Base-by-base conservation (phyloP, 2,888 invertebrate genomes). In the Drosophila mimetica region DNA sequence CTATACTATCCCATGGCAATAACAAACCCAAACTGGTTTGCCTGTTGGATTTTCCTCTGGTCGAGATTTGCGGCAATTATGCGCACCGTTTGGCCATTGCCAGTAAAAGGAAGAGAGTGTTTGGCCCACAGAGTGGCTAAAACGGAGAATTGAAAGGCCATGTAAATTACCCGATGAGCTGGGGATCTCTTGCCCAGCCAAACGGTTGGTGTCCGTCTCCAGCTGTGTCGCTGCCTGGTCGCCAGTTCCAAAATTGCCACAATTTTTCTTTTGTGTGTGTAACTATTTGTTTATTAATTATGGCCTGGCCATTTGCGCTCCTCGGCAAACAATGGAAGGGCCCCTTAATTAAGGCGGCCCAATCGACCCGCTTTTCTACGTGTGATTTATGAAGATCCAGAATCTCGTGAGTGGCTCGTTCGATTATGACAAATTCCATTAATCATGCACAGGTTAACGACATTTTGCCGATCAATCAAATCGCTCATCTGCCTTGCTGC, bases 41-140 rank as follows among this genome's bases (percentile, higher is more conserved):
- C 51, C 50, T 32, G 30, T 54, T 65, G 37, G 44, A 42, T 55
- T 73, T 74, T 54, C 53, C 42, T 39, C 52, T 81, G 85, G 79
- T 71, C 84, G 78, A 83, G 86, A 83, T 84, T 78, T 79, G 72
- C 72, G 74, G 82, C 84, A 77, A 80, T 80, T 84, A 86, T 77
- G 86, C 74, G 86, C 81, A 77, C 78, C 74, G 86, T 74, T 72
- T 55, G 71, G 41, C 55, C 44, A 54, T 76, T 69, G 77, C 75
- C 72, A 82, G 86, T 86, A 83, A 86, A 83, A 86, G 82, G 82
- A 83, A 84, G 86, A 83, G 86, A 83, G 82, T 83, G 82, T 84
- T 84, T 86, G 80, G 67, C 79, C 76, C 73, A 53, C 53, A 65
- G 51, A 65, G 65, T 22, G 42, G 36, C 53, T 50, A 50, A 71